Base-by-base conservation (phyloP, 2,888 invertebrate genomes). In the Sinopyrophorus schimmeli region DNA sequence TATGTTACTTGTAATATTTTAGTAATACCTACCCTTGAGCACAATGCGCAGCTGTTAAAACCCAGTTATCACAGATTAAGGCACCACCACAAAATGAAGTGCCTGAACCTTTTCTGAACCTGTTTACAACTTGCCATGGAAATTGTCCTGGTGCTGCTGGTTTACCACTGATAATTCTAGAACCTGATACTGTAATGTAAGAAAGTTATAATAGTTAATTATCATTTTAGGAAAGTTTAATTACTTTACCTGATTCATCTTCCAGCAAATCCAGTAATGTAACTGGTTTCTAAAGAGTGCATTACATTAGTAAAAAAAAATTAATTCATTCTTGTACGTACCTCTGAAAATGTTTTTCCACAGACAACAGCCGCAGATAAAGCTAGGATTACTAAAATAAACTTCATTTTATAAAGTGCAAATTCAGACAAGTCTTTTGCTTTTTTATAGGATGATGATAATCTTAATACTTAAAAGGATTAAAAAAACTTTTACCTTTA, bases 1-100 rank as follows among this genome's bases (percentile, higher is more conserved):
- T n/a, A n/a, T n/a, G n/a, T 12, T 20, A 2, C 14, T 12, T 7
- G 5, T 31, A n/a, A 30, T 17, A 9, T 32, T 7, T 21, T 12
- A 11, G 15, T 21, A 14, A 23, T 11, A 35, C 39, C 39, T 18
- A 50, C 50, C 10, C 40, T 18, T 27, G 10, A 3, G 35, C 34
- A 18, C 50, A 50, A 12, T 50, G 50, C 10, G 34, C 50, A 5
- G 50, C 50, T 10, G 50, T 44, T n/a, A 50, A 15, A 7, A 49
- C 43, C 43, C 43, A 49, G 6, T 10, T 14, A n/a, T 26, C 21
- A 16, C 32, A 28, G 27, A 50, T 50, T 16, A 50, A 31, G 14
- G 44, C 12, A 28, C 40, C 50, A 12, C 50, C 44, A 18, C 50
- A 50, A 6, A 44, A 27, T 9, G n/a, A 6, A 1, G n/a, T 32